Evolutionary conservation across 2,797 vertebrate species (phyloP), one percentile per base, ranked within the genome.

Genomic region (Pipistrellus pygmaeus): DNA sequence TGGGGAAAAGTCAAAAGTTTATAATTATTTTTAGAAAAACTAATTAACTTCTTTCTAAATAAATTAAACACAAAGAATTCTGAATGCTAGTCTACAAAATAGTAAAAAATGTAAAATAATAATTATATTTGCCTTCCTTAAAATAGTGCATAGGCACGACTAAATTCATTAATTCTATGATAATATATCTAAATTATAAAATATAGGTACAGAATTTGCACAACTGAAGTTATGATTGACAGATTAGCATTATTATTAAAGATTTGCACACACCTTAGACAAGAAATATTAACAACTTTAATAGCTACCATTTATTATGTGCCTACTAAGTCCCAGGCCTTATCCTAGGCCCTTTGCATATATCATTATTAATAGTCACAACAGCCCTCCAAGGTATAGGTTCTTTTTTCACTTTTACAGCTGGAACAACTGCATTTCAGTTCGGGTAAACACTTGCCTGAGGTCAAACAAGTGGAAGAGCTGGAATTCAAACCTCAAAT

Each of bases 211-310:
- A 69, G 55, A 55, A 57, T 84, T 92, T 92, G 48, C 14, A 88
- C n/a, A 92, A 41, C 14, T 88, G 68, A 91, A 88, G 41, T 93
- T 94, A 90, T 71, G 68, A 93, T 57, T 90, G 44, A 92, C 85
- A 92, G 69, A 60, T 92, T 93, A 64, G 55, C n/a, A 46, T 91
- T 78, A 95, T 85, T 95, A 94, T 66, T 84, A 95, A 93, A 77
- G n/a, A 96, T 85, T 91, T 96, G 91, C n/a, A 85, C 7, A 83
- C 76, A 86, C 57, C 27, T 87, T 85, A 3, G 46, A 91, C 21
- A 92, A 95, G 88, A 95, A 92, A 96, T 96, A 88, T 90, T 90
- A 93, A 83, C 75, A 91, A 38, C 53, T 71, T 77, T 87, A 93
- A 93, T 87, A 93, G 75, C 69, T 76, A 69, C 13, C n/a, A 91